Conservation (phyloP, 2,797 vertebrate species). For the Helicolenus hilgendorfi region DNA sequence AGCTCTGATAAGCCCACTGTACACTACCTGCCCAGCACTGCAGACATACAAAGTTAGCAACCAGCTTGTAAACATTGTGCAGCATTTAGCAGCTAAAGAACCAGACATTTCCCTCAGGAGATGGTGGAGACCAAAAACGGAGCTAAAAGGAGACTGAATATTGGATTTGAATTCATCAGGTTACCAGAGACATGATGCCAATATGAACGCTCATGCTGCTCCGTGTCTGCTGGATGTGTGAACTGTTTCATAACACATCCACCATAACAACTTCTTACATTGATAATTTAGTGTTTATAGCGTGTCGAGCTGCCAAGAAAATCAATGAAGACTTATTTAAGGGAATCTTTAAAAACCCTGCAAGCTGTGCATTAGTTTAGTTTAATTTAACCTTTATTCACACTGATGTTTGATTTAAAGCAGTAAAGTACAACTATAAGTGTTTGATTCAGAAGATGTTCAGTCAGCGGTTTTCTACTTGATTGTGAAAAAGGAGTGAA, state of each 20-base stretch:
- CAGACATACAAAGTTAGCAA: background rate
- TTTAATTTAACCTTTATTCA: background rate
- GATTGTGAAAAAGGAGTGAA: background rate
- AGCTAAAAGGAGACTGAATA: background rate
- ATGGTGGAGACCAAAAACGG: background rate
- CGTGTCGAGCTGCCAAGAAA: background rate
- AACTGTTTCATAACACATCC: background rate
- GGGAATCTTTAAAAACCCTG: background rate
- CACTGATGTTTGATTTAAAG: background rate
- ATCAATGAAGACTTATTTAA: background rate
- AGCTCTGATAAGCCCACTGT: background rate
- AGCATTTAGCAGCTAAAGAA: background rate
- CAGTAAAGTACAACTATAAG: background rate
- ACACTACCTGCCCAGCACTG: background rate
- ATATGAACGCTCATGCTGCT: background rate
- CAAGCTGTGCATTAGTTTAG: background rate
- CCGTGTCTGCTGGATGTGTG: background rate
- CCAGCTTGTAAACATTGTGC: background rate
- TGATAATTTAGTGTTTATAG: background rate
- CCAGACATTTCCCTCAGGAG: too few species aligned
- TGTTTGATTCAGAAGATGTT: background rate
- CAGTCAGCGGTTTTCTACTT: background rate
- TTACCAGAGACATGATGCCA: background rate
- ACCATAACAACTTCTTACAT: background rate
- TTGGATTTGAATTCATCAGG: background rate